Evolutionary conservation across 2,113 vertebrate genomes (phyloP), one percentile per base, ranked within the genome.

Genomic region (Acrocephalus kingi): DNA sequence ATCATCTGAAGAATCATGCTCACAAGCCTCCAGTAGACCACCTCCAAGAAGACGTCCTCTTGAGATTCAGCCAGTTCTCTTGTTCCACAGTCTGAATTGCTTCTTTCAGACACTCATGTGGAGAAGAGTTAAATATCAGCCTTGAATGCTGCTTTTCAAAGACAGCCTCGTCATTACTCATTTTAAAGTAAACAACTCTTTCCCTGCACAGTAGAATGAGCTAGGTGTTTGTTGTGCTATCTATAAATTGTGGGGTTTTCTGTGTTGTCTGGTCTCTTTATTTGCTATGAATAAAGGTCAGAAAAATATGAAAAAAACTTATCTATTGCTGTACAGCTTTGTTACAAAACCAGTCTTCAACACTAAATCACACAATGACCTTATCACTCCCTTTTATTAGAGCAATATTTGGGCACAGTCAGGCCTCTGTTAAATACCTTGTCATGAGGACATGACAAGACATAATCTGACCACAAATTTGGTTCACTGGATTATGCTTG

Each of bases 101-200:
- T 16, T 87, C 80, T 81, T 96, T 93, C 82, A 93, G 45, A 64
- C 5, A 3, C 15, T 87, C 20, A 12, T 1, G 2, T 25, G 7
- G 46, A 79, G 71, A 95, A 88, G 71, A 95, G 85, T 37, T 85
- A 73, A 93, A 62, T 90, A 87, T 91, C 77, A 87, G 11, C 35
- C 33, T 74, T 84, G 62, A 94, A 85, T 58, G 18, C 14, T 85
- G 28, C 62, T 85, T 93, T 93, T 88, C 55, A 83, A 95, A 89
- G 82, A 52, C 37, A 62, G 15, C 9, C 66, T 66, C 0, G 0
- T 75, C 49, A 43, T 87, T 69, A 74, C 23, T 93, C 49, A 55
- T 76, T 87, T 91, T 76, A 58, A 77, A 91, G 79, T 68, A 96
- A 96, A 92, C 54, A 95, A 30, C 67, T 58, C 28, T 59, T 45